Evolutionary conservation across 2,113 vertebrate species (phyloP).

Genomic region (Oncorhynchus gorbuscha): DNA sequence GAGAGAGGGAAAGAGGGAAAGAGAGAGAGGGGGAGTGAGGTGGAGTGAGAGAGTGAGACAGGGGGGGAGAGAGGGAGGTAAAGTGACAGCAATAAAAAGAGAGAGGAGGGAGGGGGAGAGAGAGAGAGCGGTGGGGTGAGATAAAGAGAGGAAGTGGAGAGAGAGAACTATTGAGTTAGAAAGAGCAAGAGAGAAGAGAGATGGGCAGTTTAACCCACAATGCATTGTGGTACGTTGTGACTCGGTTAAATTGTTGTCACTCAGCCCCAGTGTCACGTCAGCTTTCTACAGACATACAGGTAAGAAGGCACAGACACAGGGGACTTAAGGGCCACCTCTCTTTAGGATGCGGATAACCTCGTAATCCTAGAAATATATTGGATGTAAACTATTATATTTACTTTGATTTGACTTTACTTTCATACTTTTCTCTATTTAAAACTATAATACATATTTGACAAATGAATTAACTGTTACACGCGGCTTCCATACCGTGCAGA

Average conservation of each 20-base stretch:
- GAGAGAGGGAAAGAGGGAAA: constrained; percentile 43
- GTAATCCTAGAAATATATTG: neutral
- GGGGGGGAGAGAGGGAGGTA: constrained; percentile 13
- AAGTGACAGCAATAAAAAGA: neutral
- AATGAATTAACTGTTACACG: neutral
- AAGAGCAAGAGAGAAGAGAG: constrained; percentile 48
- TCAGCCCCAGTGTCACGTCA: constrained; percentile 64
- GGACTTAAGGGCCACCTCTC: neutral
- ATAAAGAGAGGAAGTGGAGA: constrained; percentile 28
- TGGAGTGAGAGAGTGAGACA: constrained; percentile 44
- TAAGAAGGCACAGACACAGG: constrained; percentile 49
- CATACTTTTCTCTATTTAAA: neutral
- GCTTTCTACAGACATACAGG: constrained; percentile 67
- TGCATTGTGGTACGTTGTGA: constrained; percentile 64
- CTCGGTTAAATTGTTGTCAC: constrained; percentile 59
- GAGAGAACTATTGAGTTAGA: constrained; percentile 33
- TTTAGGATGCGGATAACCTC: neutral
- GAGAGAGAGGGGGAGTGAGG: constrained; percentile 39
- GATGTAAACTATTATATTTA: neutral
- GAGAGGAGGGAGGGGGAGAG: constrained; percentile 46
- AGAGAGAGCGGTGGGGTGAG: constrained; percentile 50
- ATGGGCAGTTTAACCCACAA: constrained; percentile 61
- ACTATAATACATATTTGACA: neutral
- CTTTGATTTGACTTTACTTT: neutral
- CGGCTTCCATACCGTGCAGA: neutral